Percentiles rank a stretch among this genome's conserved stretches.
phyloP scores from a whole-genome alignment of 2,888 invertebrate species.

The Brachypterus glaber region DNA sequence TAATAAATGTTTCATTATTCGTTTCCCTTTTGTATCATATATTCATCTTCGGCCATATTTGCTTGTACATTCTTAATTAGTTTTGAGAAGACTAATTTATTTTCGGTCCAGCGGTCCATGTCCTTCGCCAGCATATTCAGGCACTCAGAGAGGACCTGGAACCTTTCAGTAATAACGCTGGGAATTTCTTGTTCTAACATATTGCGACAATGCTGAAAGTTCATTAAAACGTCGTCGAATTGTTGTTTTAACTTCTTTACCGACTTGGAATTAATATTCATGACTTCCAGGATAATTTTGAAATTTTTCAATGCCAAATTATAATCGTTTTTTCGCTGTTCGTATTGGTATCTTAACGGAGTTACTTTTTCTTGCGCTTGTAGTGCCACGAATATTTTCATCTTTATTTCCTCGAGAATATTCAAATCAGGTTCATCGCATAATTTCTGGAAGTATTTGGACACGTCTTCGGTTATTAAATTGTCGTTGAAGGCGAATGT shows the following conservation, averaged over 20 bases:
- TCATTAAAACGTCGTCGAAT: slow-evolving; percentile 32
- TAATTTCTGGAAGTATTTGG: slow-evolving; percentile 16
- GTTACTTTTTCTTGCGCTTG: slow-evolving; percentile 19
- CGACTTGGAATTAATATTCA: slow-evolving; percentile 29
- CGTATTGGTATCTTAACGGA: slow-evolving; percentile 21
- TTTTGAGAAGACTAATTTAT: slow-evolving; percentile 9
- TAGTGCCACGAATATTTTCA: slow-evolving; percentile 21
- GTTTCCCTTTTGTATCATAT: neutral
- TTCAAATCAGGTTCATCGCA: slow-evolving; percentile 18
- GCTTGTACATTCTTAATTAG: slow-evolving; percentile 13
- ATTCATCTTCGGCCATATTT: slow-evolving; percentile 8
- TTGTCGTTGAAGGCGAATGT: slow-evolving; percentile 20
- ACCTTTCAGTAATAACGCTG: slow-evolving; percentile 23
- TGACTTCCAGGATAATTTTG: slow-evolving; percentile 33
- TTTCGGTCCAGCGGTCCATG: slow-evolving; percentile 13
- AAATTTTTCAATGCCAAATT: slow-evolving; percentile 34
- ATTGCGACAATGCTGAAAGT: slow-evolving; percentile 31
- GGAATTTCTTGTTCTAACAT: slow-evolving; percentile 30
- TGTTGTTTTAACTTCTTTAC: slow-evolving; percentile 32
- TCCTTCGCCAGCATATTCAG: slow-evolving; percentile 21
- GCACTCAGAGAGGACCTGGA: slow-evolving; percentile 22
- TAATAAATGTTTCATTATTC: slow-evolving; percentile 4
- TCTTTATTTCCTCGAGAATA: slow-evolving; percentile 20
- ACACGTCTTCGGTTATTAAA: slow-evolving; percentile 16
- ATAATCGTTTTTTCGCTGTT: slow-evolving; percentile 27